Percentiles rank a stretch among this genome's conserved stretches.
Conservation (phyloP, 2,797 vertebrate genomes). For the Eremophila alpestris region DNA sequence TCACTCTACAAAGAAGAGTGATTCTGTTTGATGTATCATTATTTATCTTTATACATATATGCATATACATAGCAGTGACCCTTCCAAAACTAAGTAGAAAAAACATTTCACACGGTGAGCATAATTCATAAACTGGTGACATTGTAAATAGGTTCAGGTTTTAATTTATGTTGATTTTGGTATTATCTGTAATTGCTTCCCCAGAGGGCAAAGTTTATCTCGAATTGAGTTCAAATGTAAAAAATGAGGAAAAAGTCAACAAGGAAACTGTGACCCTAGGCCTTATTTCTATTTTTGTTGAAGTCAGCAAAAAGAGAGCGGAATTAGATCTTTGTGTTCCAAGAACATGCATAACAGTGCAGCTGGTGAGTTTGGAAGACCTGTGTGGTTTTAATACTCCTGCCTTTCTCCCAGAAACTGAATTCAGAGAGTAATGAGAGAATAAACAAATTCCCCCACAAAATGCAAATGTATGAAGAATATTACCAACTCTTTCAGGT, state of each 20-base stretch:
- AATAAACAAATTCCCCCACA: neutral
- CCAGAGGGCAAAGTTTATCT: slow-evolving; percentile 61
- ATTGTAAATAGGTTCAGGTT: slow-evolving; percentile 14
- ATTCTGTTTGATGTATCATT: neutral
- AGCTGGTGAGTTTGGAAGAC: neutral
- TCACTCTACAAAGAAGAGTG: neutral
- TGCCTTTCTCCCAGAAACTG: neutral
- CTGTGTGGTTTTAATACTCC: neutral
- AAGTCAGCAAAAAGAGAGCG: neutral
- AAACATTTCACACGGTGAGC: neutral
- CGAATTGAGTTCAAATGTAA: slow-evolving; percentile 31
- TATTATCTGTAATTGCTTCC: slow-evolving; percentile 57
- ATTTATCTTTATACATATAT: neutral
- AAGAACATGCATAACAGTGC: neutral
- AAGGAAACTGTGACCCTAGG: slow-evolving; percentile 11
- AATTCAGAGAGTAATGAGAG: neutral
- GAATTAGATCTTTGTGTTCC: neutral
- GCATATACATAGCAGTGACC: neutral
- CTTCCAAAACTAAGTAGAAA: slow-evolving; percentile 12
- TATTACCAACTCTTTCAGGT: neutral
- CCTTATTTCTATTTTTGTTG: slow-evolving; percentile 18
- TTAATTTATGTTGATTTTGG: slow-evolving; percentile 49
- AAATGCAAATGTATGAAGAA: neutral
- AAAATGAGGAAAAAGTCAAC: slow-evolving; percentile 52
- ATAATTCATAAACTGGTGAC: slow-evolving; percentile 22